Conservation (phyloP, 2,888 invertebrate species). For the Bellardia bayeri region DNA sequence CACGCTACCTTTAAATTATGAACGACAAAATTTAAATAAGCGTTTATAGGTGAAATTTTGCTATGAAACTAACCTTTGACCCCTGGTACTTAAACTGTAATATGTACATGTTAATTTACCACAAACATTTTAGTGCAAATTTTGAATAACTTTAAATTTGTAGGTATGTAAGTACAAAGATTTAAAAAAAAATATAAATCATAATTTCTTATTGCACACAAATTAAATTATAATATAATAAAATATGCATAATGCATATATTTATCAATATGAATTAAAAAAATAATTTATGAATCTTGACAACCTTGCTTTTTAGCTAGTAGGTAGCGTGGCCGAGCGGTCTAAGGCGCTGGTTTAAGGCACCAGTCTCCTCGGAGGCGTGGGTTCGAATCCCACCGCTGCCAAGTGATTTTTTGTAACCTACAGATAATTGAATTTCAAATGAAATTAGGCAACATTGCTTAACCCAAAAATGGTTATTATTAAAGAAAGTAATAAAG, state of each 20-base stretch:
- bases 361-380: conserved; percentile 83
- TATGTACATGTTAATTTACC: no score
- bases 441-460: neutral
- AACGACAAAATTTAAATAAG: neutral
- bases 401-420: conserved; percentile 76
- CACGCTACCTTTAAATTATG: conserved; percentile 76
- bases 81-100: no score
- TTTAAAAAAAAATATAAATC: no score
- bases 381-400: conserved; percentile 85
- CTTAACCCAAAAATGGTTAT: neutral
- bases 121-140: neutral
- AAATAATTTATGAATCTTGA: no score
- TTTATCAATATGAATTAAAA: no score
- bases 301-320: no score
- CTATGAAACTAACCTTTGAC: no score
- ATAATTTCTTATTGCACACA: no score
- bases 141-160: neutral
- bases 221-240: no score
- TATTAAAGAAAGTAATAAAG: no score
- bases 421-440: neutral
- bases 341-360: conserved; percentile 83
- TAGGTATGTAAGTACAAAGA: no score
- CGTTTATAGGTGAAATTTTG: neutral
- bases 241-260: no score
- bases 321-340: conserved; percentile 83